Evolutionary conservation across 2,888 invertebrate genomes (phyloP).

Genomic region (Epiblema foenella): DNA sequence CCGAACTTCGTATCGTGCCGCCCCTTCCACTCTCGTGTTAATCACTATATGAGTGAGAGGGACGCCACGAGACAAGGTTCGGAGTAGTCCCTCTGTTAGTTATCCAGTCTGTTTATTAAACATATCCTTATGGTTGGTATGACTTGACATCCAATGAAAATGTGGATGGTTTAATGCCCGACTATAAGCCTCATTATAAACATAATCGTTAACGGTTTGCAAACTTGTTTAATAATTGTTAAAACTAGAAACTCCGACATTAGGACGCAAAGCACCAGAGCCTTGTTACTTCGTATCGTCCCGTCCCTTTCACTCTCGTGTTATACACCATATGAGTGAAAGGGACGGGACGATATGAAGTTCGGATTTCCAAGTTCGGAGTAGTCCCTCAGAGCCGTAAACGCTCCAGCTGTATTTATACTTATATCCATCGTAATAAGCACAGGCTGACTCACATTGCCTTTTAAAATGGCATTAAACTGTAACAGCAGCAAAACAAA

Average conservation of each 20-base stretch:
- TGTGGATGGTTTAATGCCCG: slow-evolving; percentile 10
- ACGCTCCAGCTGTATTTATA: slow-evolving; percentile 33
- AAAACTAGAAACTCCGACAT: slow-evolving; percentile 36
- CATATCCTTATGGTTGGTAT: not conserved
- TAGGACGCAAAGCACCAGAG: slow-evolving; percentile 36
- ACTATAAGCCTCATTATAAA: slow-evolving; percentile 8
- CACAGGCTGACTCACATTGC: slow-evolving; percentile 37
- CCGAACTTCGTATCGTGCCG: too few species aligned
- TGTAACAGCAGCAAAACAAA: slow-evolving; percentile 39
- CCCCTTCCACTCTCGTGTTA: too few species aligned
- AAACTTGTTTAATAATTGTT: slow-evolving; percentile 41
- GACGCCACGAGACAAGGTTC: too few species aligned
- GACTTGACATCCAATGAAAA: slow-evolving; percentile 3
- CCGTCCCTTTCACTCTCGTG: too few species aligned
- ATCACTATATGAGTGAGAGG: too few species aligned
- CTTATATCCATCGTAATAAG: slow-evolving; percentile 33
- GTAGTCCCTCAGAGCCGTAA: too few species aligned
- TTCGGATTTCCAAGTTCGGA: too few species aligned
- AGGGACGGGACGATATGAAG: too few species aligned
- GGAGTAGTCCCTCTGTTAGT: too few species aligned
- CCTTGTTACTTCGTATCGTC: too few species aligned
- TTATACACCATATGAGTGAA: too few species aligned
- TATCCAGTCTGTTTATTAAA: not conserved
- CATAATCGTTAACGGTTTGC: slow-evolving; percentile 30
- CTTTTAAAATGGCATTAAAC: slow-evolving; percentile 42